Percentiles rank a stretch among this genome's conserved stretches.
phyloP scores from a whole-genome alignment of 2,113 vertebrate genomes.

The Lathamus discolor region DNA sequence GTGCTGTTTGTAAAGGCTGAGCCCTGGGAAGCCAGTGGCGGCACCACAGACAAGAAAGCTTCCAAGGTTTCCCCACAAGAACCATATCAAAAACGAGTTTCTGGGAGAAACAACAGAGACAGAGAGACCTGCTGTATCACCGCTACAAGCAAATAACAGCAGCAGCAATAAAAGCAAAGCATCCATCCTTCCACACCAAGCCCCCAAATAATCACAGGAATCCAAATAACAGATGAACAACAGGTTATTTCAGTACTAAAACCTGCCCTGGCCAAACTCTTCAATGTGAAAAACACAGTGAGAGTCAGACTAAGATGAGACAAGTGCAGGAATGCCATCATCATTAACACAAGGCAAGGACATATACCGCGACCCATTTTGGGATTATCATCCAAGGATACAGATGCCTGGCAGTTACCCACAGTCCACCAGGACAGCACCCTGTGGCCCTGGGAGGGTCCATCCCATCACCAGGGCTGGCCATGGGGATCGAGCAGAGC shows the following conservation, averaged over 20 bases:
- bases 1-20: background rate
- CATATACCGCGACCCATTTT: rapidly evolving
- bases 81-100: background rate
- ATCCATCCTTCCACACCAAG: background rate
- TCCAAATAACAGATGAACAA: rapidly evolving
- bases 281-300: background rate
- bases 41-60: background rate
- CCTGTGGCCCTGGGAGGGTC: background rate
- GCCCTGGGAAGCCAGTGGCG: background rate
- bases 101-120: background rate
- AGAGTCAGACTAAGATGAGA: no score
- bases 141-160: background rate
- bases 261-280: background rate
- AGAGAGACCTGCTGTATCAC: background rate
- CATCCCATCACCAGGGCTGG: background rate
- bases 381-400: background rate
- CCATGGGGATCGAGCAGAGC: rapidly evolving
- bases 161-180: background rate
- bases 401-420: background rate
- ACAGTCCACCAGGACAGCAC: background rate
- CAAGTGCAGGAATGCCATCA: rapidly evolving
- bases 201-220: background rate
- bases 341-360: background rate
- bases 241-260: background rate
- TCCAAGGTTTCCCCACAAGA: background rate